Conservation (phyloP, 2,797 vertebrate genomes). For the Eospalax fontanierii region DNA sequence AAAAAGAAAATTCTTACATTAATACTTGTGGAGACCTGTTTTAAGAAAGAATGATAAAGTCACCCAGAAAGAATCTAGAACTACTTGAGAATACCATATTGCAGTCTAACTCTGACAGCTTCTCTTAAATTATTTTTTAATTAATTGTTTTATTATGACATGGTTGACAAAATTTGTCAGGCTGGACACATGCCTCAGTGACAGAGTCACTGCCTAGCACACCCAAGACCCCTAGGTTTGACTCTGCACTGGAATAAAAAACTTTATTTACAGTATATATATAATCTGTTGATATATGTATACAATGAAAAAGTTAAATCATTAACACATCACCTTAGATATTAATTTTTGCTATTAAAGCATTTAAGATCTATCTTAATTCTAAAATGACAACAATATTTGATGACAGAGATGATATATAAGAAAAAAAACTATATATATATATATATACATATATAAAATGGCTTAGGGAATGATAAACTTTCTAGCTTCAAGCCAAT, state of each 20-base stretch:
- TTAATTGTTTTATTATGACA: not conserved
- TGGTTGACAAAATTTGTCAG: not conserved
- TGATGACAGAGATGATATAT: not conserved
- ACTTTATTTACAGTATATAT: not conserved
- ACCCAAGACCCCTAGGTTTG: not conserved
- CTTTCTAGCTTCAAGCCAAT: constrained; percentile 25
- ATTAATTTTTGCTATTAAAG: not conserved
- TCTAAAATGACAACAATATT: constrained; percentile 14
- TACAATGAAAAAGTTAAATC: not conserved
- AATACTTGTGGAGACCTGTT: not conserved
- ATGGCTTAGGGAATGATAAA: not conserved
- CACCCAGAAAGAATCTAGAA: not conserved
- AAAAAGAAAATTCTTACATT: constrained; percentile 24
- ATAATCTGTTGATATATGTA: not conserved
- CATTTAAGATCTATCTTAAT: constrained; percentile 22
- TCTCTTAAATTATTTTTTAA: constrained; percentile 22
- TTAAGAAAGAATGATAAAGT: constrained; percentile 33
- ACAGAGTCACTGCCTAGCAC: not conserved
- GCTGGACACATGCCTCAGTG: not conserved
- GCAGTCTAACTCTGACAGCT: not conserved
- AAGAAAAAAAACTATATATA: constrained; percentile 4
- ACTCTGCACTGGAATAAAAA: not conserved
- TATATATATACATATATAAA: constrained; percentile 17
- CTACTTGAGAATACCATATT: constrained; percentile 12
- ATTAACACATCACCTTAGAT: not conserved